Evolutionary conservation across 2,797 vertebrate species (phyloP), one percentile per base, ranked within the genome.

Genomic region (Rhyacichthys aspro): DNA sequence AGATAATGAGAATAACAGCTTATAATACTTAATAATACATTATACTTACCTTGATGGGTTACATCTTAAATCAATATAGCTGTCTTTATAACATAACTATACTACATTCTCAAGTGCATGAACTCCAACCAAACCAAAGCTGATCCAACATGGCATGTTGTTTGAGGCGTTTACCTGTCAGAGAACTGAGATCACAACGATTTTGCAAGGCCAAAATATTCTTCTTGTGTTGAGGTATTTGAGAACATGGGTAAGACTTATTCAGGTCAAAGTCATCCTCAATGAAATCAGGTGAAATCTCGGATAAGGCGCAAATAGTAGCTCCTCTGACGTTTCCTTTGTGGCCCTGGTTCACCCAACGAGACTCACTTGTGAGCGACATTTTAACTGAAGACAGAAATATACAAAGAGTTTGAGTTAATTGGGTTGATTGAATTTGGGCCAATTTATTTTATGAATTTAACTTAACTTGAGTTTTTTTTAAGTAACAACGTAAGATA

Each of bases 231-330:
- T 28, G 10, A 1, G 82, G 82, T 52, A 61, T 91, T 14, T n/a
- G 81, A 7, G 76, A 77, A 23, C 73, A 81, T 0, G 93, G 91
- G 36, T 85, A 91, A 8, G 92, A 92, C 57, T 84, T 90, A 43
- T 89, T 93, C 9, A 91, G 69, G 55, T 83, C 74, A 39, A 89
- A 86, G 16, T 87, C 55, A 11, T 74, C 69, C 1, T 84, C 83
- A 66, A 72, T 41, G 11, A 49, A 1, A 18, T 59, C 70, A 7
- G 54, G 52, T 12, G 57, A 43, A 38, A 74, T 49, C 46, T 77
- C 67, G 6, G 74, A 70, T 41, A 82, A 60, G 41, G 61, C 82
- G 63, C 84, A 89, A 16, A 90, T 79, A 7, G 82, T 84, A 36
- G 80, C 79, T 47, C 84, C 72, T 66, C 32, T 57, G 28, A 42